These are phyloP conservation scores for Ciconia stormi DNA, from an alignment of 2,113 vertebrate genomes.

Conservation along the genomic window DNA sequence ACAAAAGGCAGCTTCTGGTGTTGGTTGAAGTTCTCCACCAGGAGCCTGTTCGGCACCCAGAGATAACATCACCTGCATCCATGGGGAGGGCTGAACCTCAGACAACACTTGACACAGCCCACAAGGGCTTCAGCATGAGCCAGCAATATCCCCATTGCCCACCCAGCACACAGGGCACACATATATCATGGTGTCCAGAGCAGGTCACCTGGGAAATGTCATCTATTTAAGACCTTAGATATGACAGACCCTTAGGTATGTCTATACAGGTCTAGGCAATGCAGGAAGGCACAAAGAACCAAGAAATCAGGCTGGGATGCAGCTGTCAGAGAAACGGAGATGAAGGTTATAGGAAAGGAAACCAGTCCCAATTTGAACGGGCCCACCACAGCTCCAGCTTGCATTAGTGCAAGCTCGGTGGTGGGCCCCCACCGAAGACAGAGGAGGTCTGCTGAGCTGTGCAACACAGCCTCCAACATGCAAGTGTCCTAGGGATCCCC, in stretches of 20 bases:
- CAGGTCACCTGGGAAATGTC: not conserved
- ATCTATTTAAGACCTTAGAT: not conserved
- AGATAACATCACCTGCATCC: fast-evolving
- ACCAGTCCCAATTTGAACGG: not conserved
- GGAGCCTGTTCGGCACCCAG: not conserved
- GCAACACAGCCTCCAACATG: not conserved
- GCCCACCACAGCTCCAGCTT: not conserved
- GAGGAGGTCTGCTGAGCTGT: not conserved
- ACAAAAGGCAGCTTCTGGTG: not conserved
- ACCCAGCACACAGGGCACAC: not conserved
- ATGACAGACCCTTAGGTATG: not conserved
- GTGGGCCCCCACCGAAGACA: not conserved
- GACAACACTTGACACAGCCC: not conserved
- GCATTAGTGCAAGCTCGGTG: too few relatives aligned
- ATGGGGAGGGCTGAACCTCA: not conserved
- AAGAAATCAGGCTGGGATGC: not conserved
- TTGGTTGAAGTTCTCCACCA: not conserved
- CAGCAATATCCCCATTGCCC: not conserved
- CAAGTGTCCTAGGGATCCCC: not conserved
- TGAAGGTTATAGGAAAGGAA: not conserved
- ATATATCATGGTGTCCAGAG: not conserved
- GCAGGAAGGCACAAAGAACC: not conserved
- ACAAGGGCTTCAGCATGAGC: not conserved
- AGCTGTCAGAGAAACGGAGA: not conserved
- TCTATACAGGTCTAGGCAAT: not conserved